Evolutionary conservation across 2,797 vertebrate genomes (phyloP), one percentile per base, ranked within the genome.

Genomic region (Sorex maritimensis): DNA sequence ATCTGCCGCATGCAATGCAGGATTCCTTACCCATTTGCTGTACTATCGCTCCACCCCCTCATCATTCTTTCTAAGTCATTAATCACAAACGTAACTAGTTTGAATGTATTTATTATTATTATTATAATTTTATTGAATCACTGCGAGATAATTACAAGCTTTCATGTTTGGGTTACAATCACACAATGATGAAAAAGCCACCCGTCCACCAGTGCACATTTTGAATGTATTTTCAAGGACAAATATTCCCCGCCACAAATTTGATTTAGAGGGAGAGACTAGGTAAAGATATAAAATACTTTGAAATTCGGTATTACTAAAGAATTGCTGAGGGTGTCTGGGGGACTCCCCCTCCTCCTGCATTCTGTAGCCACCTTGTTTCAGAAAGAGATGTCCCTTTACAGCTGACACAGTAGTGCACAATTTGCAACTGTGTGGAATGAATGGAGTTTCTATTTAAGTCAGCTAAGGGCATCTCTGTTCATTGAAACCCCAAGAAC

Each of bases 151-250:
- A 34, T 34, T 34, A 34, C 34, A 34, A 34, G 34, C 34, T 34
- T 34, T 34, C 34, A 34, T 2, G 34, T 34, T 34, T 34, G 34
- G 34, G 34, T 34, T 34, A 34, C 34, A 34, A 34, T 34, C 34
- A 34, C 34, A 34, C 34, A 34, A 34, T 34, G 34, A 34, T 34
- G 34, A 34, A 34, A 34, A 34, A 34, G 2, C 34, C 34, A 34
- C 34, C 34, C 34, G 34, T 34, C 34, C 34, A 34, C 34, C 34
- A 34, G 34, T 34, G 34, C 34, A 34, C 34, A 34, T 34, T 30
- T 94, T 85, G 49, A 65, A 58, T 85, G 67, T 38, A 58, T 84
- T 93, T 86, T 77, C 49, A 88, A 79, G 78, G 90, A 91, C 9
- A 86, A 74, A 83, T 58, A 87, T 44, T 28, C 34, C 73, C 69